phyloP scores from a whole-genome alignment of 1,140 invertebrate genomes.

The Ceratosolen fusciceps region DNA sequence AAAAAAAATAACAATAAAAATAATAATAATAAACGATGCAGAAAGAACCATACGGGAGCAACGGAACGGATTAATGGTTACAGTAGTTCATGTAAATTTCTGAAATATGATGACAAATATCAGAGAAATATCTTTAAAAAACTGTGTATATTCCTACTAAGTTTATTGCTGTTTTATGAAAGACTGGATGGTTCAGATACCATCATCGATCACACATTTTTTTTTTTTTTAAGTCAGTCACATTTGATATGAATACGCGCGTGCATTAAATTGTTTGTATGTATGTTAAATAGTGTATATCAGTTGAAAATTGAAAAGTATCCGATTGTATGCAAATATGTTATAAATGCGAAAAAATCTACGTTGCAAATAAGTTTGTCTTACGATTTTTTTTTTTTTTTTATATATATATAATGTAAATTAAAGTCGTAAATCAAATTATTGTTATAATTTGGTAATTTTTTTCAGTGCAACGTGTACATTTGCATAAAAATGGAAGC shows the following conservation, averaged over 20 bases:
- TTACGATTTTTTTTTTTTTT: slow-evolving; percentile 1
- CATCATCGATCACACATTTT: slow-evolving; percentile 34
- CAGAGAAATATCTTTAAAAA: slow-evolving; percentile 10
- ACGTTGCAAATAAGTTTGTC: slow-evolving; percentile 15
- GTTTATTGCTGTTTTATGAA: slow-evolving; percentile 36
- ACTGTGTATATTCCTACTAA: slow-evolving; percentile 30
- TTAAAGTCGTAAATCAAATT: slow-evolving; percentile 11
- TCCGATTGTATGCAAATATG: background rate
- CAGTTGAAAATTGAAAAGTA: slow-evolving; percentile 17
- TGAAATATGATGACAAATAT: slow-evolving; percentile 30
- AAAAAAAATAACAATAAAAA: too few species aligned
- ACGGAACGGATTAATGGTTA: slow-evolving; percentile 22
- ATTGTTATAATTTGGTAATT: slow-evolving; percentile 12
- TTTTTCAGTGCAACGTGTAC: slow-evolving; percentile 6
- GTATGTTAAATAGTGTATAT: slow-evolving; percentile 29
- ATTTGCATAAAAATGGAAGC: slow-evolving; percentile 4
- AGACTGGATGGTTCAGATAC: slow-evolving; percentile 36
- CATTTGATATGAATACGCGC: slow-evolving; percentile 20
- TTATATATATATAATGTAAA: too few species aligned
- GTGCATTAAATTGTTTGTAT: slow-evolving; percentile 38
- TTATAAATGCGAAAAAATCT: slow-evolving; percentile 9
- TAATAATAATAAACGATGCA: too few species aligned
- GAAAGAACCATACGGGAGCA: slow-evolving; percentile 35
- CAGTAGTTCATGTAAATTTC: slow-evolving; percentile 12
- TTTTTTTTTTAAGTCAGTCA: slow-evolving; percentile 31